A percentile compares a stretch with the other conserved stretches of the same genome.
Conservation (phyloP, 1,140 invertebrate species). For the Melipona quadrifasciata region DNA sequence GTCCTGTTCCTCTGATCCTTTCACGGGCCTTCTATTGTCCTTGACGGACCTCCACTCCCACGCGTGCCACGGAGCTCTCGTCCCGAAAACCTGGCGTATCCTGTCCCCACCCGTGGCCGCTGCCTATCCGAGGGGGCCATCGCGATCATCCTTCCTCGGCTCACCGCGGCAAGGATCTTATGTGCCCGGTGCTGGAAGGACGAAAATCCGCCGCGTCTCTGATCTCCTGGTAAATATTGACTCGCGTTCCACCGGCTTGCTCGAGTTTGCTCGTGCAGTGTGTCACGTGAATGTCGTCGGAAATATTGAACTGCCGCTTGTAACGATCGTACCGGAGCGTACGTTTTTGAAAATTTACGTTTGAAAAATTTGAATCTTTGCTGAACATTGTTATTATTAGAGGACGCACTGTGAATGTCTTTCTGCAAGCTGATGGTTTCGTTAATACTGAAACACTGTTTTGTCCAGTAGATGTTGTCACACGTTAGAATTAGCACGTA, state of each 20-base stretch:
- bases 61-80: slow-evolving; percentile 56
- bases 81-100: slow-evolving; percentile 48
- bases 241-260: slow-evolving; percentile 70
- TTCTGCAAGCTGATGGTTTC: no score
- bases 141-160: slow-evolving; percentile 23
- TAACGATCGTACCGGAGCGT: no score
- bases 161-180: neutral
- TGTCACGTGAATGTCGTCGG: no score
- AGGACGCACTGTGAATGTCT: no score
- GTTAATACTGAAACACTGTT: no score
- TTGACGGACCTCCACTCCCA: slow-evolving; percentile 69
- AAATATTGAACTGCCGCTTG: no score
- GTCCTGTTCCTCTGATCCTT: slow-evolving; percentile 78
- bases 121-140: slow-evolving; percentile 16
- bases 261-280: neutral
- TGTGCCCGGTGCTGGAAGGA: slow-evolving; percentile 37
- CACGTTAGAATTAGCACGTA: no score
- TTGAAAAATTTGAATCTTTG: no score
- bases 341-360: no score
- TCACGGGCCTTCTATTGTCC: slow-evolving; percentile 77
- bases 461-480: no score
- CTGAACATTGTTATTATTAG: no score
- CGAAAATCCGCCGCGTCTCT: slow-evolving; percentile 65
- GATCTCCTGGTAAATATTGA: slow-evolving; percentile 78
- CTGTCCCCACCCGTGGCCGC: slow-evolving; percentile 23